Evolutionary conservation across 35 echinoderm and acorn worm species (phyloP), one percentile per base, ranked within the genome.

Genomic region (Heliocidaris erythrogramma): DNA sequence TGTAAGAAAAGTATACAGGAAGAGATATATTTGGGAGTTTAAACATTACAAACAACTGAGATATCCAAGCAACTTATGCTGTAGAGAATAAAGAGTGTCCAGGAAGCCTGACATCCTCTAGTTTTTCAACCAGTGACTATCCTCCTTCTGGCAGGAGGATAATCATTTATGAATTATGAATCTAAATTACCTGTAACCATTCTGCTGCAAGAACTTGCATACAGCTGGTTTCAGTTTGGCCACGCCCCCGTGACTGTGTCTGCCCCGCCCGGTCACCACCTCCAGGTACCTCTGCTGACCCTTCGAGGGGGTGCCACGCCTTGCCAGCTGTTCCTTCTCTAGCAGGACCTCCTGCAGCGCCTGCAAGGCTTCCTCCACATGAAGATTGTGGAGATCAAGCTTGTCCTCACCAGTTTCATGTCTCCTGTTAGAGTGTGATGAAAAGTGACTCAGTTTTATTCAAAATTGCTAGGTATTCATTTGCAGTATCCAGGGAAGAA

Each of bases 191-290:
- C 94, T 96, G 84, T 94, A 97, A 18, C 95, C 94, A 69, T 92
- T 95, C 17, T 87, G 94, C 86, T 96, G 86, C 32, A 98, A 78
- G 47, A 90, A 97, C 17, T 85, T 95, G 0, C 48, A 65, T 18
- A 98, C 97, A 5, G 94, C 94, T 31, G 96, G 97, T 92, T 96
- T 95, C 18, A 98, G 93, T 31, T 88, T 95, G 30, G 97, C 96
- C 30, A 97, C 94, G 2, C 97, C 97, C 13, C 94, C 95, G 30
- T 95, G 91, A 49, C 97, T 98, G 91, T 97, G 90, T 18, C 49
- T 95, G 12, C 97, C 97, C 35, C 94, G 96, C 29, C 97, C 97
- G 0, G 97, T 98, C 69, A 98, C 95, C 35, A 98, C 93, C 47
- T 92, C 71, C 11, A 98, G 96, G 31, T 96, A 86, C 48, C 93